Evolutionary conservation across 2,113 vertebrate genomes (phyloP), one percentile per base, ranked within the genome.

Genomic region (Myrmecophaga tridactyla): DNA sequence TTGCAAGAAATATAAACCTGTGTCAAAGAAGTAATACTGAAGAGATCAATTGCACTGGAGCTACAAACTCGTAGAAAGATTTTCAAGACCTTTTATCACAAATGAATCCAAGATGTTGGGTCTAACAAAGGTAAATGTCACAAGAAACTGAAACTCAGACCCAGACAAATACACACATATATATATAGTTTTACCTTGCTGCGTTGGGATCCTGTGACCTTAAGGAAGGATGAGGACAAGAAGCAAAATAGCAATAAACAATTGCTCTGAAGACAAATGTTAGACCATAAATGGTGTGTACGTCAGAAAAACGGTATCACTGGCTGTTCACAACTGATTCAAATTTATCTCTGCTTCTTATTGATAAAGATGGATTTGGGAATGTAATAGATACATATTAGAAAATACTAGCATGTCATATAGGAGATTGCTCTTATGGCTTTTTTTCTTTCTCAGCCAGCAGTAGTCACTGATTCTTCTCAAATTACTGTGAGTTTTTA

Each of bases 161-260:
- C 98, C 98, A 97, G 98, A 98, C 98, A 98, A 97, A 98, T 97
- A 98, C 98, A 98, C 98, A 98, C 96, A 98, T 36, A 98, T 78
- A 94, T 97, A 94, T 97, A 96, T 97, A 97, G 96, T 96, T 98
- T 98, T 98, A 98, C 98, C 98, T 98, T 98, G 98, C 98, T 98
- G 98, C 98, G 98, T 88, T 98, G 98, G 89, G 98, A 98, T 98
- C 98, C 98, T 98, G 98, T 98, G 98, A 98, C 98, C 98, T 98
- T 98, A 98, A 98, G 98, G 98, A 98, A 98, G 97, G 97, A 97
- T 97, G 98, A 98, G 98, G 98, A 98, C 97, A 98, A 98, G 98
- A 98, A 98, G 98, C 96, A 82, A 98, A 98, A 98, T 94, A 97
- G 96, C 96, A 98, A 98, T 98, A 98, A 98, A 98, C 98, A 98